Conservation (phyloP, 2,888 invertebrate species). For the Andrena camellia region DNA sequence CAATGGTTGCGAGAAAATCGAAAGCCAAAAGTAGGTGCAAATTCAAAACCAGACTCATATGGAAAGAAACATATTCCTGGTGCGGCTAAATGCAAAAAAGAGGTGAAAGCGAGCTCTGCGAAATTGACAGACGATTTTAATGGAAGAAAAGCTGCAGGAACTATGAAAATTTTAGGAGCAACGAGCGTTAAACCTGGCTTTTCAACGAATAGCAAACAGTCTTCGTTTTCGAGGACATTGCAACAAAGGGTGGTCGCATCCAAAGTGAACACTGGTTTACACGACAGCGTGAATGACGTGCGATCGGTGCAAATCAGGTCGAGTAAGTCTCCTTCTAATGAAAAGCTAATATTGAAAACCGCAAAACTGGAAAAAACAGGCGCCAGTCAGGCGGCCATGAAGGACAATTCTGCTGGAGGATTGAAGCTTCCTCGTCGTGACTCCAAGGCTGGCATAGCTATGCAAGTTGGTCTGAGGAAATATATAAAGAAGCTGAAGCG, state of each 20-base stretch:
- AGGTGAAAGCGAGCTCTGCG: not conserved
- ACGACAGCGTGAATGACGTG: conserved; percentile 13
- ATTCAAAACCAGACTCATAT: not conserved
- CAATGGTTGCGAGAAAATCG: not conserved
- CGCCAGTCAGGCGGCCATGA: not conserved
- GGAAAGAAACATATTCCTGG: not conserved
- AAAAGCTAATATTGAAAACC: not conserved
- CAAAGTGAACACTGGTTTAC: conserved; percentile 32
- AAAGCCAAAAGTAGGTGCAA: not conserved
- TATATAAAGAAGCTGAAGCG: conserved; percentile 75
- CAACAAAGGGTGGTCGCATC: conserved; percentile 16
- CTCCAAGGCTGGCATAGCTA: conserved; percentile 67
- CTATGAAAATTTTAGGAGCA: not conserved
- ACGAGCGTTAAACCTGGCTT: not conserved
- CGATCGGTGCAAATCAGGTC: conserved; percentile 18
- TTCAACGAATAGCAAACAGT: not conserved
- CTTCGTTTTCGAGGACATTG: not conserved
- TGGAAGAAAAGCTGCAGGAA: not conserved
- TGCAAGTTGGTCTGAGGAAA: conserved; percentile 70
- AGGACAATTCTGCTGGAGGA: conserved; percentile 21
- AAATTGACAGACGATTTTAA: conserved; percentile 5
- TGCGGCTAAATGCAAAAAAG: not conserved
- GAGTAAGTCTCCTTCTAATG: not conserved
- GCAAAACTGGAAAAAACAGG: conserved; percentile 1
- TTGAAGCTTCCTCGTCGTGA: conserved; percentile 60